These are phyloP conservation scores for Druceiella hillmani DNA, from an alignment of 2,888 invertebrate species.

Conservation along the genomic window DNA sequence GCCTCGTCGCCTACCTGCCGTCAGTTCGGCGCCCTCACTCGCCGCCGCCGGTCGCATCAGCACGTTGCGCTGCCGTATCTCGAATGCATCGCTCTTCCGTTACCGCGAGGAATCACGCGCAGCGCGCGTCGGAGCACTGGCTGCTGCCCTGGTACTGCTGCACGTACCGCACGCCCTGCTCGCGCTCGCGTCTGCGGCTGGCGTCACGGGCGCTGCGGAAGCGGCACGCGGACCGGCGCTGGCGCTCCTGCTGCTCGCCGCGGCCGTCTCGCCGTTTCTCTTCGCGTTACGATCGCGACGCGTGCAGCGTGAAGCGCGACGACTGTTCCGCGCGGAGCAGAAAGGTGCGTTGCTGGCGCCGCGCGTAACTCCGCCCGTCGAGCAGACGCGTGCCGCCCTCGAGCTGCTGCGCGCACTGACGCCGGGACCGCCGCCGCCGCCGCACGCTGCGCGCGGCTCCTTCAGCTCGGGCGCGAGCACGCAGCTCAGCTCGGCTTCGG, in stretches of 20 bases:
- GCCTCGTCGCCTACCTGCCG: conserved; percentile 41
- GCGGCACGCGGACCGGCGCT: conserved; percentile 46
- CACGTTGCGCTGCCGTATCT: conserved; percentile 71
- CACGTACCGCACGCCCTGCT: conserved; percentile 60
- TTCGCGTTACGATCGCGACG: conserved; percentile 72
- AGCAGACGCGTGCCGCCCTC: conserved; percentile 42
- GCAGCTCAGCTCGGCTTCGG: conserved; percentile 57
- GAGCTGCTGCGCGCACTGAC: conserved; percentile 42
- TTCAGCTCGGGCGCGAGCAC: conserved; percentile 60
- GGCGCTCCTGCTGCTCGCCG: conserved; percentile 54
- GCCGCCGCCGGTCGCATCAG: conserved; percentile 61
- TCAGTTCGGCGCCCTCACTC: conserved; percentile 49
- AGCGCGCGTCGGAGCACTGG: conserved; percentile 63
- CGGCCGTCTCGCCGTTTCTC: conserved; percentile 66
- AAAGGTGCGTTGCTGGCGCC: conserved; percentile 34
- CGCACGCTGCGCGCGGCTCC: conserved; percentile 54
- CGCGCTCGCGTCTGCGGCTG: conserved; percentile 33
- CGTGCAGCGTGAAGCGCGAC: conserved; percentile 48
- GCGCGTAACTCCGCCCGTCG: conserved; percentile 50
- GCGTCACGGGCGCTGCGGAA: conserved; percentile 47
- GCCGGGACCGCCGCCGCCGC: conserved; percentile 42
- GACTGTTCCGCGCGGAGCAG: conserved; percentile 39
- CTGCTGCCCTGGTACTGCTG: conserved; percentile 69
- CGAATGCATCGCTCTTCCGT: conserved; percentile 77
- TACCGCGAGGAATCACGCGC: conserved; percentile 87